phyloP scores from a whole-genome alignment of 2,888 invertebrate genomes.

The Dorcus hopei region DNA sequence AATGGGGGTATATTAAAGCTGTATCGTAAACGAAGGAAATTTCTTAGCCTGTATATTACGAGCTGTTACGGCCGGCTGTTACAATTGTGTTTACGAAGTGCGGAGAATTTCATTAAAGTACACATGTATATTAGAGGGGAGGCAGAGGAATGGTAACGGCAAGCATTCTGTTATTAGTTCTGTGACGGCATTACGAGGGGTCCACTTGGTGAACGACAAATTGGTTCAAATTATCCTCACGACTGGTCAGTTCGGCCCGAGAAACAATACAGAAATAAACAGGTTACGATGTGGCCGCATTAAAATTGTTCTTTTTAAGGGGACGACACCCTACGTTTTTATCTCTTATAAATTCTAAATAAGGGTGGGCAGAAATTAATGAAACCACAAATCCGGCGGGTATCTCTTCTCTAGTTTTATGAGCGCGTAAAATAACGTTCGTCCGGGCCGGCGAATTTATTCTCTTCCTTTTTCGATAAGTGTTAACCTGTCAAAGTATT shows the following conservation, averaged over 20 bases:
- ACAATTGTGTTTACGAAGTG: constrained; percentile 38
- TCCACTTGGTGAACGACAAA: constrained; percentile 34
- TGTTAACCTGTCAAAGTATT: no score
- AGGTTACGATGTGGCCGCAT: neutral
- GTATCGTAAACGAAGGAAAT: constrained; percentile 6
- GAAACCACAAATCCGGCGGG: no score
- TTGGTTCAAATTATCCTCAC: constrained; percentile 40
- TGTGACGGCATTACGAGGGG: constrained; percentile 38
- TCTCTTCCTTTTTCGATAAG: no score
- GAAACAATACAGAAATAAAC: constrained; percentile 1
- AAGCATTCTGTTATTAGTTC: constrained; percentile 40
- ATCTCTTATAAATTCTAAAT: no score
- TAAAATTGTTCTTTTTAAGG: neutral
- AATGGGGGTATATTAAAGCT: constrained; percentile 21
- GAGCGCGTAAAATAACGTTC: no score
- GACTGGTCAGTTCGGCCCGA: constrained; percentile 12
- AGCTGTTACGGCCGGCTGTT: constrained; percentile 33
- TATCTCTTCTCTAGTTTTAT: no score
- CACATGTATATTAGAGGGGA: constrained; percentile 34
- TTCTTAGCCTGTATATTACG: constrained; percentile 21
- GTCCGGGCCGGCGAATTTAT: no score
- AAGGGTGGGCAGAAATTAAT: no score
- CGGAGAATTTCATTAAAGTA: constrained; percentile 40
- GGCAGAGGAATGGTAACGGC: constrained; percentile 17
- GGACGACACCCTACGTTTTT: no score